Base-by-base conservation (phyloP, 1,140 invertebrate species). In the Samia ricini region DNA sequence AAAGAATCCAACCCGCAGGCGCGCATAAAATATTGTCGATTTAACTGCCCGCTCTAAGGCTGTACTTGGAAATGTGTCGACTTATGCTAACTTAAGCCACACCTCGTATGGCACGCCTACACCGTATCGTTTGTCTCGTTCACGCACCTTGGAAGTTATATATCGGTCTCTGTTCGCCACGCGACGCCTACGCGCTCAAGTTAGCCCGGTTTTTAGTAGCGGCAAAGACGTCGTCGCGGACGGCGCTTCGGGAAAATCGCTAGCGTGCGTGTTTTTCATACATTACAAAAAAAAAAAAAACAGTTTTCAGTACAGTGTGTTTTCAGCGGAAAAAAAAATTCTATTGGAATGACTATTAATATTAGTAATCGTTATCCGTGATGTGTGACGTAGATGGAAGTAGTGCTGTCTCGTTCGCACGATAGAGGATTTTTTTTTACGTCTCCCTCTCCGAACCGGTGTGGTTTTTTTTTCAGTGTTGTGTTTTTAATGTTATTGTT, bases 51-150 rank as follows among this genome's bases (percentile, higher is more conserved):
- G n/a, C n/a, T n/a, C n/a, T 42, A 42, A 42, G 33, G 33, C 4
- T 42, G 33, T 42, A 42, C 33, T 42, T 10, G 33, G 33, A 42
- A 42, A 42, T 42, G 33, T 42, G 33, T 42, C n/a, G n/a, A 12
- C 72, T 85, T 85, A 85, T 85, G 83, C 79, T 76, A 81, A 86
- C 77, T 80, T 80, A 81, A 54, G 70, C 86, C 76, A 74, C 83
- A 61, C 85, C 86, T 64, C 65, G 64, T 2, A 12, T 0, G 24
- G 52, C 74, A 88, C 86, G 86, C 86, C 86, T 66, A 85, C 77
- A 63, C 54, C 24, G 15, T n/a, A 24, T 51, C 68, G 15, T n/a
- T n/a, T 65, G 63, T 74, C 83, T 66, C 74, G 61, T n/a, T 86
- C 67, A 19, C 49, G 18, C 78, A 3, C 23, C 57, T 0, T 19